Evolutionary conservation across 1,140 invertebrate species (phyloP).

Genomic region (Papilio xuthus): DNA sequence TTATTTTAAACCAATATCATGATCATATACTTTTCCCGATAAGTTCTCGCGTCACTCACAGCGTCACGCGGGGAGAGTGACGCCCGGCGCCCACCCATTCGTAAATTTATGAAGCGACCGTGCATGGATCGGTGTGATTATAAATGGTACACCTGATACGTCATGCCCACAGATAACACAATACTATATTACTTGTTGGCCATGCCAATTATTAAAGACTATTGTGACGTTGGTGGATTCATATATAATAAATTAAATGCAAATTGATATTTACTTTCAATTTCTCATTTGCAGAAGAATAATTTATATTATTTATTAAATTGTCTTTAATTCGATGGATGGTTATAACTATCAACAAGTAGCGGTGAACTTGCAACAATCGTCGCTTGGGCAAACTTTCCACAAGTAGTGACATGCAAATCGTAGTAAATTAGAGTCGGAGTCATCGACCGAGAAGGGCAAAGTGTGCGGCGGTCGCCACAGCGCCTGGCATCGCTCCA

Average conservation of each 20-base stretch:
- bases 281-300: neutral
- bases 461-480: neutral
- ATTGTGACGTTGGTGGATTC: neutral
- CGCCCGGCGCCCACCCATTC: constrained; percentile 26
- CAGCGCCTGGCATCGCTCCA: constrained; percentile 17
- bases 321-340: neutral
- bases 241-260: neutral
- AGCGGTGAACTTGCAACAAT: neutral
- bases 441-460: constrained; percentile 59
- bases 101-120: constrained; percentile 25
- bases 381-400: neutral
- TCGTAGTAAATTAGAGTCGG: constrained; percentile 39
- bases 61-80: constrained; percentile 37
- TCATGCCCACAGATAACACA: neutral
- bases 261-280: neutral
- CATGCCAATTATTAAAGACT: no score
- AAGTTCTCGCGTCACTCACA: constrained; percentile 44
- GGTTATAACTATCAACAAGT: neutral
- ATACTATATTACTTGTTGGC: no score
- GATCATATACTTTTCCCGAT: constrained; percentile 51
- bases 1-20: constrained; percentile 52
- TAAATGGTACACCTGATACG: constrained; percentile 38
- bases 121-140: constrained; percentile 39
- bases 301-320: no score
- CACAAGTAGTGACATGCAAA: constrained; percentile 3